Percentiles rank a stretch among this genome's conserved stretches.
Conservation (phyloP, 2,888 invertebrate species). For the Drosophila atroscutellata region DNA sequence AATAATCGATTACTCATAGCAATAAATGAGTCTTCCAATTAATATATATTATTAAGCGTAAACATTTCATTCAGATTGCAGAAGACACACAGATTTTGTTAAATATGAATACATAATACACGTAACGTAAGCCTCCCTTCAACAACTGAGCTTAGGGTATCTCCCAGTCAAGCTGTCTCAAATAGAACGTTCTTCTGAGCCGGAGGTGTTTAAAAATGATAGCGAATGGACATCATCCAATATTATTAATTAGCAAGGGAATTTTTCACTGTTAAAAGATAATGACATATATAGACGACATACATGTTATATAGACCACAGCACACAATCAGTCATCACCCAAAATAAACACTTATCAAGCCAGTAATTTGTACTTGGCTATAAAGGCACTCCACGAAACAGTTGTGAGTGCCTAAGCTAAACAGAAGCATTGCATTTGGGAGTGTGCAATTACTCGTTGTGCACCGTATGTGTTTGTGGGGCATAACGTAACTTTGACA, state of each 20-base stretch:
- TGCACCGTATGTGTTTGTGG: neutral
- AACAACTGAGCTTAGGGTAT: neutral
- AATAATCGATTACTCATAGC: neutral
- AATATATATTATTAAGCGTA: no score
- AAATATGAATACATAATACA: no score
- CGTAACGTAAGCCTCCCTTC: no score
- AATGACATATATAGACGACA: neutral
- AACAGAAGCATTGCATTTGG: neutral
- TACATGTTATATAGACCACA: neutral
- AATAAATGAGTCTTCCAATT: neutral
- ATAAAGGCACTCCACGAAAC: neutral
- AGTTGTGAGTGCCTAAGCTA: neutral
- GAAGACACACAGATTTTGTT: no score
- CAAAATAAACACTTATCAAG: neutral
- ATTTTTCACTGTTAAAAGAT: neutral
- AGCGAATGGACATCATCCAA: neutral
- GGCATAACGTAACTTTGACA: conserved; percentile 13
- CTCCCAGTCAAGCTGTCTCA: neutral
- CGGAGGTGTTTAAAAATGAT: neutral
- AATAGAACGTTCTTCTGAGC: neutral
- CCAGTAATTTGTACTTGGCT: neutral
- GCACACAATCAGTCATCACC: neutral
- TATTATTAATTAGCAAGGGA: neutral
- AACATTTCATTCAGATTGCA: no score
- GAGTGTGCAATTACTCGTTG: conserved; percentile 3